Evolutionary conservation across 2,797 vertebrate genomes (phyloP), one percentile per base, ranked within the genome.

Genomic region (Phrynocephalus guinanensis): DNA sequence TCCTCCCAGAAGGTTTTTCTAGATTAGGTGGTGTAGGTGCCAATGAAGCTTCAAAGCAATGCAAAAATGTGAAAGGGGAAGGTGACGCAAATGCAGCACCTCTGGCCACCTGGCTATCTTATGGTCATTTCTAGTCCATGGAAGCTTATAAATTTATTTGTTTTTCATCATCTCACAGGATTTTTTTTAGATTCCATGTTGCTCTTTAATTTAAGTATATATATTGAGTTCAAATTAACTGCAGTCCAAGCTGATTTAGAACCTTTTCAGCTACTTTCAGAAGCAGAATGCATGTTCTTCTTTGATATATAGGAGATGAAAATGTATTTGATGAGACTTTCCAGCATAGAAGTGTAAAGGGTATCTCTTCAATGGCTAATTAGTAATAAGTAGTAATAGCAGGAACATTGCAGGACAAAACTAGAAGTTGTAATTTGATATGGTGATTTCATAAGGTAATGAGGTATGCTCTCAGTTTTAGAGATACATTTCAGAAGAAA

Each of bases 401-500:
- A 88, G 44, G 20, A 63, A 86, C 79, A 28, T 24, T 71, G 72
- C 38, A 24, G 9, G 90, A 83, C 0, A 1, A 84, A 91, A 90
- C 38, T 22, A 44, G 30, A 83, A n/a, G 1, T 68, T 7, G 68
- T 75, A 0, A 1, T 85, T 84, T 76, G 72, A 56, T 48, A 84
- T 30, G 22, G 38, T 86, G 82, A 84, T 90, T 11, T 0, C 56
- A 28, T 15, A n/a, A 67, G 83, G 33, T 20, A 75, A 44, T 22
- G 5, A 87, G 87, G 50, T 84, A 0, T 73, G 38, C 82, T 44
- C 20, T 92, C 0, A 0, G 33, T 44, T 82, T 90, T 0, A 87
- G 50, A 90, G 91, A 83, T n/a, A 15, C 1, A 83, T 89, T 87
- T 91, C 79, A 84, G 89, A 94, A 86, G 20, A 79, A 44, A 90